Conservation (phyloP, 2,797 vertebrate species). For the Staurois parvus region DNA sequence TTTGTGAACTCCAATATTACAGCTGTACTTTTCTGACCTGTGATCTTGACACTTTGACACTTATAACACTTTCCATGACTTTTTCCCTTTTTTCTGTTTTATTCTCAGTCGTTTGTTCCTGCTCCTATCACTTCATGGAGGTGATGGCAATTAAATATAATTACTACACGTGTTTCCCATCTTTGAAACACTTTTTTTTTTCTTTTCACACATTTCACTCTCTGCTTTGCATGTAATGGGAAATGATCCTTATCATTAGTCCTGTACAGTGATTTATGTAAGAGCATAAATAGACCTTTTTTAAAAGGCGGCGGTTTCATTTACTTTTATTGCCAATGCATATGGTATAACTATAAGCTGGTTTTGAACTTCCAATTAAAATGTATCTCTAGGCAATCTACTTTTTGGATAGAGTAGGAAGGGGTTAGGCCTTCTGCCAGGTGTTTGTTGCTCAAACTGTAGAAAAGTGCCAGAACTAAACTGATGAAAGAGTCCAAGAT, state of each 20-base stretch:
- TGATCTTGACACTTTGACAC: neutral
- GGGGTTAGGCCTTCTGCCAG: no score
- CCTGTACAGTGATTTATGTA: neutral
- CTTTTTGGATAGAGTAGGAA: no score
- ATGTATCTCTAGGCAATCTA: no score
- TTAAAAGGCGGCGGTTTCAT: neutral
- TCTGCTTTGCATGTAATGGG: conserved; percentile 16
- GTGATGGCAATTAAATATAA: conserved; percentile 53
- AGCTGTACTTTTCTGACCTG: neutral
- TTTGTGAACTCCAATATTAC: no score
- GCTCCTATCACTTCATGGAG: neutral
- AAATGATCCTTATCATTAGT: neutral
- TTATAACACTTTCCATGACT: neutral
- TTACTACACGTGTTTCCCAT: conserved; percentile 39
- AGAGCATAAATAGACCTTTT: neutral
- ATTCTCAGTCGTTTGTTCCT: neutral
- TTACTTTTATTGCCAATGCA: neutral
- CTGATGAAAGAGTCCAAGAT: no score
- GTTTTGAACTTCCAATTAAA: no score
- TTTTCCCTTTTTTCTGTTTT: neutral
- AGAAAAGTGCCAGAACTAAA: no score
- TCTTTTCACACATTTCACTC: neutral
- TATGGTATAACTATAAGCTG: no score
- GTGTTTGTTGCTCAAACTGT: no score
- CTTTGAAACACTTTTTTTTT: conserved; percentile 16